Conservation (phyloP, 1,140 invertebrate species). For the Cyrtorhinus lividipennis region DNA sequence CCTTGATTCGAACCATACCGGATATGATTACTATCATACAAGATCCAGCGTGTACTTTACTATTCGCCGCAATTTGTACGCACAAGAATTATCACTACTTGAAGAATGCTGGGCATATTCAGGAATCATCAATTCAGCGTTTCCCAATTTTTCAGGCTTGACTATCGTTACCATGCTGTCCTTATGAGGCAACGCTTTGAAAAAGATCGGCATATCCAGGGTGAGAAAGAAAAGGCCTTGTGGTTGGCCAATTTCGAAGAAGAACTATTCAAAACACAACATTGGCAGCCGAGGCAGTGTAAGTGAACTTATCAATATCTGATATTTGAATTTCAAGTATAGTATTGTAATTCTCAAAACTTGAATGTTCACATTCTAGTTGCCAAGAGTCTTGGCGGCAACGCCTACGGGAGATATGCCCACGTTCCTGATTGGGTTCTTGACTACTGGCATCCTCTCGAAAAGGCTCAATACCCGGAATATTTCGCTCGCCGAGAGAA, state of each 20-base stretch:
- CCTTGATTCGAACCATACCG: too few relatives aligned
- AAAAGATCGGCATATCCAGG: slow-evolving; percentile 55
- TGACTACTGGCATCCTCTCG: slow-evolving; percentile 85
- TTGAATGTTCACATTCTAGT: slow-evolving; percentile 36
- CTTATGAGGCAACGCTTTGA: slow-evolving; percentile 74
- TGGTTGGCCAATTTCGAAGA: slow-evolving; percentile 60
- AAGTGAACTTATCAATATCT: too few relatives aligned
- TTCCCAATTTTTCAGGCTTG: slow-evolving; percentile 39
- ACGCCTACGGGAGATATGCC: slow-evolving; percentile 51
- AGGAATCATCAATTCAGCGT: slow-evolving; percentile 5
- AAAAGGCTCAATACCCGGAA: slow-evolving; percentile 87
- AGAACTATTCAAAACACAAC: slow-evolving; percentile 51
- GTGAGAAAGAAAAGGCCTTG: slow-evolving; percentile 57
- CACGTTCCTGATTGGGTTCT: slow-evolving; percentile 61
- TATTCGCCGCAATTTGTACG: too few relatives aligned
- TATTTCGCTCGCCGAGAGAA: slow-evolving; percentile 84
- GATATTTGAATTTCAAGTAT: slow-evolving; percentile 5
- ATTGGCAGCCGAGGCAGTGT: slow-evolving; percentile 58
- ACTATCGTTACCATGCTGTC: slow-evolving; percentile 60
- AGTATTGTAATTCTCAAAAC: background rate
- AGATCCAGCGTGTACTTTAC: too few relatives aligned
- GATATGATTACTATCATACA: too few relatives aligned
- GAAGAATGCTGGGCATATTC: background rate
- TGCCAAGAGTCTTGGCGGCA: slow-evolving; percentile 55
- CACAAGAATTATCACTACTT: background rate